A percentile compares a stretch with the other conserved stretches of the same genome.
Evolutionary conservation across 2,113 vertebrate species (phyloP).

Genomic region (Varanus salvator): DNA sequence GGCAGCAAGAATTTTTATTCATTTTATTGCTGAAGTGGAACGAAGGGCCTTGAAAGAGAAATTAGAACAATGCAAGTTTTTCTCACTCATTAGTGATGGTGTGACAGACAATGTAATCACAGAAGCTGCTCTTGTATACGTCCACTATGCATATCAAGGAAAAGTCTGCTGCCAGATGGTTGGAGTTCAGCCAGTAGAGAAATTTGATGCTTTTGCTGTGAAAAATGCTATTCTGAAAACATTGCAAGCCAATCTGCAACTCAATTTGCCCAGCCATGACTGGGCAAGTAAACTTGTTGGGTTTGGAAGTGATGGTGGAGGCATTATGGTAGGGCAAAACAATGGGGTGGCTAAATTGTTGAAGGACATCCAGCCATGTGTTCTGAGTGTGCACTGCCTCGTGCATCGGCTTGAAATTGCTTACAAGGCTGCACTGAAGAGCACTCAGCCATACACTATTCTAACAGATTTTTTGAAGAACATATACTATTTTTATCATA

Average conservation of each 20-base stretch:
- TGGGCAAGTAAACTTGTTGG: conserved; percentile 73
- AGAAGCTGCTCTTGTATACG: conserved; percentile 56
- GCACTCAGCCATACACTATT: conserved; percentile 41
- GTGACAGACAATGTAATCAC: conserved; percentile 16
- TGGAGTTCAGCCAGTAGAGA: conserved; percentile 57
- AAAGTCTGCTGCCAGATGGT: conserved; percentile 69
- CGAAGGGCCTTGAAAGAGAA: conserved; percentile 66
- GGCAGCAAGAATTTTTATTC: conserved; percentile 65
- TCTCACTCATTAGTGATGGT: conserved; percentile 67
- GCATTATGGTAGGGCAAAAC: conserved; percentile 29
- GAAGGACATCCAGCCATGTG: conserved; percentile 67
- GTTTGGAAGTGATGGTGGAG: conserved; percentile 57
- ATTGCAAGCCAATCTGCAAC: conserved; percentile 67
- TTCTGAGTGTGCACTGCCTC: conserved; percentile 61
- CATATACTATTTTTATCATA: conserved; percentile 59
- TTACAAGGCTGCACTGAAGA: conserved; percentile 58
- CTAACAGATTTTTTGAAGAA: conserved; percentile 52
- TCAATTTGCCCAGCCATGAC: conserved; percentile 56
- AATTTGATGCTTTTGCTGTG: conserved; percentile 43
- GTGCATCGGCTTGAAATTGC: conserved; percentile 62
- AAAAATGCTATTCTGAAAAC: conserved; percentile 67
- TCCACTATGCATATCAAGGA: conserved; percentile 65
- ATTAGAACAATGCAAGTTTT: conserved; percentile 72
- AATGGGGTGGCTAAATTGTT: conserved; percentile 51
- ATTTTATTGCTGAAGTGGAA: conserved; percentile 74